Base-by-base conservation (phyloP, 1,140 invertebrate genomes). In the Saccostrea cuccullata region DNA sequence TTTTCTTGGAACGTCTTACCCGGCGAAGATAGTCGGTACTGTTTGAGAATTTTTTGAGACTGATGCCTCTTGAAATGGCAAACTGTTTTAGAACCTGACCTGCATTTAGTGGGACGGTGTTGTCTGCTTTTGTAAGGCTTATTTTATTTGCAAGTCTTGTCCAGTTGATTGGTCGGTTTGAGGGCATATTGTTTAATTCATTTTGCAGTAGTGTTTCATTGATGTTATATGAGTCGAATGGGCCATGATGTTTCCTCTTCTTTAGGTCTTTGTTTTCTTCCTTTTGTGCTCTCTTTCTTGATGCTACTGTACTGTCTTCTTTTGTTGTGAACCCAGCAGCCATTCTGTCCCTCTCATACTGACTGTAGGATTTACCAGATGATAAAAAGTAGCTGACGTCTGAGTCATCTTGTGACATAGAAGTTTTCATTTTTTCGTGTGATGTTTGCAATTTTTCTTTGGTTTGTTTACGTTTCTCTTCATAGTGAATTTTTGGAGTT, bases 321-420 rank as follows among this genome's bases (percentile, higher is more conserved):
- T 67, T 64, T 30, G 55, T 67, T 6, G n/a, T 23, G 64, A 67
- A 86, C 13, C 8, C n/a, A 20, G 64, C 13, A 67, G 23, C 17
- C 5, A 86, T 20, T 20, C 60, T 64, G 85, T 86, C 85, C 40
- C 85, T 58, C 8, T 86, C 60, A 86, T 67, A 36, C 23, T 67
- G 23, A 30, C 23, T 60, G 40, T 36, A 86, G n/a, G 60, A 86
- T n/a, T 67, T 30, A 26, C 85, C 85, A 20, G 56, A 64, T 11
- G n/a, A 26, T n/a, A 86, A 40, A 40, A 86, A 86, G 20, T 60
- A 64, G 5, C 5, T 15, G 12, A 86, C 60, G 67, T 67, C 85
- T 36, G 13, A 20, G 15, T 67, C 60, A 67, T 86, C 40, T 15
- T 67, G 4, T 67, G 55, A 12, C 36, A 40, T 11, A 15, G 40